A percentile compares a stretch with the other conserved stretches of the same genome.
These are phyloP conservation scores for Nematopogon swammerdamellus DNA, from an alignment of 2,888 invertebrate genomes.

Conservation along the genomic window DNA sequence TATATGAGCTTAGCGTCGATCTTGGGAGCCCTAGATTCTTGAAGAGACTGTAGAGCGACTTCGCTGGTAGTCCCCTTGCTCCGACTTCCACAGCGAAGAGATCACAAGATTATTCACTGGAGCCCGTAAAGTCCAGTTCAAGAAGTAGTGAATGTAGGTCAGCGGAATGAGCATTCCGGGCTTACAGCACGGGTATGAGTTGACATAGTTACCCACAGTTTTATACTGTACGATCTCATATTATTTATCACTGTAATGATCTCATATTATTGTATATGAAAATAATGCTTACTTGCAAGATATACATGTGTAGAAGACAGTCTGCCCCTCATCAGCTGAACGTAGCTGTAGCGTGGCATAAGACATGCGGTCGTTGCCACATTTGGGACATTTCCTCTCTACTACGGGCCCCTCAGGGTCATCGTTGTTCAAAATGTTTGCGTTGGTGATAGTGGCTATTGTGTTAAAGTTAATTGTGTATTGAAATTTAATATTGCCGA, in stretches of 20 bases:
- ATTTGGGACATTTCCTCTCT: slow-evolving; percentile 80
- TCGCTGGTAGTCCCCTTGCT: too few species aligned
- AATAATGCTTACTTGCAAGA: slow-evolving; percentile 73
- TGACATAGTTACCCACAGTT: too few species aligned
- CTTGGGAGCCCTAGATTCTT: too few species aligned
- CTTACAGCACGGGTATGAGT: too few species aligned
- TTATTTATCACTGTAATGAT: background rate
- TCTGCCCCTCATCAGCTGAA: slow-evolving; percentile 99
- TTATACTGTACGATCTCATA: too few species aligned
- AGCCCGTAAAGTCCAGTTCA: too few species aligned
- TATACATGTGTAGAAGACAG: slow-evolving; percentile 95
- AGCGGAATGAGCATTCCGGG: too few species aligned
- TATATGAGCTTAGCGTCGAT: too few species aligned
- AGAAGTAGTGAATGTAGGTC: too few species aligned
- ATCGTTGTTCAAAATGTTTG: slow-evolving; percentile 29
- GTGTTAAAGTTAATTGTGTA: slow-evolving; percentile 74
- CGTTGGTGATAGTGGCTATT: slow-evolving; percentile 27
- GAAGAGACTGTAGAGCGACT: too few species aligned
- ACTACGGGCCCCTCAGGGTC: slow-evolving; percentile 74
- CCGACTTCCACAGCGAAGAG: too few species aligned
- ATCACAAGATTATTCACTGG: too few species aligned
- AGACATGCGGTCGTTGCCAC: slow-evolving; percentile 89
- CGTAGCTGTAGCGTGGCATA: slow-evolving; percentile 93
- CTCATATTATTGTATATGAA: background rate
- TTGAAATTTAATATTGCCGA: slow-evolving; percentile 60